phyloP scores from a whole-genome alignment of 2,888 invertebrate species.

The Clistopyga incitator region DNA sequence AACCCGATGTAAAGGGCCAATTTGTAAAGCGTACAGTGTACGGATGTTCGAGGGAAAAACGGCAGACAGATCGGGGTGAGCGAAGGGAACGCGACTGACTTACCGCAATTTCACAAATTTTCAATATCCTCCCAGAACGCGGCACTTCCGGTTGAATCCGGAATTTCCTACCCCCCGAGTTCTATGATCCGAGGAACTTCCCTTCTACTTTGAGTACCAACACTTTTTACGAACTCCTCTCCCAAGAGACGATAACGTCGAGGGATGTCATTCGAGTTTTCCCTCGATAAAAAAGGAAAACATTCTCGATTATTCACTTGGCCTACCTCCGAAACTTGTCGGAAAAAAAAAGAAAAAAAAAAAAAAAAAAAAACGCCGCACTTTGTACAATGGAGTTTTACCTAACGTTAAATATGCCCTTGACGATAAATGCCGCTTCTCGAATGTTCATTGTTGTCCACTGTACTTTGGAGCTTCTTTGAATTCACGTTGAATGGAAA shows the following conservation, averaged over 20 bases:
- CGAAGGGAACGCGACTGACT: slow-evolving; percentile 28
- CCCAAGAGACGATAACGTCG: slow-evolving; percentile 34
- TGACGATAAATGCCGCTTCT: slow-evolving; percentile 2
- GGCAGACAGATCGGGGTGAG: background rate
- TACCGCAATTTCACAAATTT: slow-evolving; percentile 48
- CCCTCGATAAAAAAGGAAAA: slow-evolving; percentile 23
- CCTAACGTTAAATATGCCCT: slow-evolving; percentile 6
- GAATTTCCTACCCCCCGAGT: slow-evolving; percentile 35
- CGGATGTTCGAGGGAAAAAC: slow-evolving; percentile 22
- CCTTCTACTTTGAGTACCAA: slow-evolving; percentile 13
- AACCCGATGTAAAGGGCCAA: slow-evolving; percentile 39
- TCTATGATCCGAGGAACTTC: slow-evolving; percentile 3
- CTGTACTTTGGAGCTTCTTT: background rate
- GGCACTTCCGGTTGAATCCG: slow-evolving; percentile 41
- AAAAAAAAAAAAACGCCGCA: background rate
- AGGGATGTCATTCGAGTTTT: slow-evolving; percentile 36
- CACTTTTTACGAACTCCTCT: slow-evolving; percentile 1
- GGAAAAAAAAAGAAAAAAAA: no score
- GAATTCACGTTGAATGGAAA: slow-evolving; percentile 7
- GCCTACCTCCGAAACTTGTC: background rate
- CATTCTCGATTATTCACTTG: slow-evolving; percentile 46
- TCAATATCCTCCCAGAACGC: slow-evolving; percentile 48
- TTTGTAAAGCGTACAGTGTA: slow-evolving; percentile 41
- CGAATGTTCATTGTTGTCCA: slow-evolving; percentile 23
- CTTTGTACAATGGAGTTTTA: background rate